A percentile compares a stretch with the other conserved stretches of the same genome.
phyloP scores from a whole-genome alignment of 2,888 invertebrate genomes.

The Ophion ellenae region DNA sequence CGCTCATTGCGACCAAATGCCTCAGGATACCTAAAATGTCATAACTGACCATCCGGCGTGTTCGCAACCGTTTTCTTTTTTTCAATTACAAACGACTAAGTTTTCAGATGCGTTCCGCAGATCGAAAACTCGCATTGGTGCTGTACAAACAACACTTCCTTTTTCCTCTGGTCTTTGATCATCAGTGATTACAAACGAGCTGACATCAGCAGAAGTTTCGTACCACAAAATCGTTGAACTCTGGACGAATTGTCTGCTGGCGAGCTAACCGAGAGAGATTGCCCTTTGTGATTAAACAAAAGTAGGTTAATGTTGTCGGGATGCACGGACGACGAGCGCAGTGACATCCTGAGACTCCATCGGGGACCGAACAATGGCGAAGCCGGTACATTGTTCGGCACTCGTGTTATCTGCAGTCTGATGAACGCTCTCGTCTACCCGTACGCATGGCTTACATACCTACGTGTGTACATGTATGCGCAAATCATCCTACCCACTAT shows the following conservation, averaged over 20 bases:
- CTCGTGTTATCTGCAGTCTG: conserved; percentile 55
- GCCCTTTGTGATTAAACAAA: conserved; percentile 76
- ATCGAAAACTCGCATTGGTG: neutral
- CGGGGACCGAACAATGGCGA: conserved; percentile 72
- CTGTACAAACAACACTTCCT: neutral
- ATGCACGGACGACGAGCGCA: conserved; percentile 71
- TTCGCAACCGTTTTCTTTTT: neutral
- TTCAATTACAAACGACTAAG: too few species aligned
- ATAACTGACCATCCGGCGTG: neutral
- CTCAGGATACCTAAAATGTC: neutral
- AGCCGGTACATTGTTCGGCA: conserved; percentile 72
- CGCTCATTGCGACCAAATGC: neutral
- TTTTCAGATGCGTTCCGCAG: too few species aligned
- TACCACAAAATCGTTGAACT: conserved; percentile 71
- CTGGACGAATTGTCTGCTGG: conserved; percentile 35
- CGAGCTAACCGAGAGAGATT: conserved; percentile 58
- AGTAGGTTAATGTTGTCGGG: conserved; percentile 76
- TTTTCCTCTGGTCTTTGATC: conserved; percentile 47
- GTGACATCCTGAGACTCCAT: conserved; percentile 75
- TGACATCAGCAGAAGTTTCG: conserved; percentile 55
- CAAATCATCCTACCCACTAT: neutral
- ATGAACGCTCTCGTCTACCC: conserved; percentile 45
- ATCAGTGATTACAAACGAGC: conserved; percentile 22
- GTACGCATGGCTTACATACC: conserved; percentile 23
- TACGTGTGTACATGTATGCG: neutral